These are phyloP conservation scores for Hippotragus niger DNA, from an alignment of 2,113 vertebrate species.

Conservation along the genomic window DNA sequence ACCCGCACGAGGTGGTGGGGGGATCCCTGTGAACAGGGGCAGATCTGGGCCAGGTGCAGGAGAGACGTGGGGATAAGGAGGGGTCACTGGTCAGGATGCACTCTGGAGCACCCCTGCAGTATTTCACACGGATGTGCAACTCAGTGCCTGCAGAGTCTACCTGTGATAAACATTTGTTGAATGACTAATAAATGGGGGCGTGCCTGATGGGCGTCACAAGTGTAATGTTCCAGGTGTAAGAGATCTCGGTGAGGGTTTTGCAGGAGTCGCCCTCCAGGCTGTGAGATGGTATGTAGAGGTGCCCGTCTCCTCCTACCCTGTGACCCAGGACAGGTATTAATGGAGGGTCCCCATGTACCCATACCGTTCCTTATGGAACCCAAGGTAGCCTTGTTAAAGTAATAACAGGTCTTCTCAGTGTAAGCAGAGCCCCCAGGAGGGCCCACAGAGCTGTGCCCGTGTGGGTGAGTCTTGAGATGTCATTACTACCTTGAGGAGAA, in stretches of 20 bases:
- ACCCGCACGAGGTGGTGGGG: rapidly evolving
- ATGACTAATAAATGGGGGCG: not conserved
- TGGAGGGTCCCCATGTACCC: not conserved
- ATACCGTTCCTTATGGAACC: not conserved
- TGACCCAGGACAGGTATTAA: rapidly evolving
- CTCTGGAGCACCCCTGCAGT: not conserved
- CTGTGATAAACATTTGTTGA: not conserved
- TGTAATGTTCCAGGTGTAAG: not conserved
- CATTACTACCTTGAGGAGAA: not conserved
- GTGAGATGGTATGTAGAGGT: not conserved
- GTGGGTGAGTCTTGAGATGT: not conserved
- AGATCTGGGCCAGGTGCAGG: not conserved
- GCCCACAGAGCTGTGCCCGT: rapidly evolving
- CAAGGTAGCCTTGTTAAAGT: not conserved
- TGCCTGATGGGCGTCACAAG: not conserved
- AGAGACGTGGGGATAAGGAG: not conserved
- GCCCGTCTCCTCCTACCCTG: not conserved
- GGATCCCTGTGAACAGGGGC: rapidly evolving
- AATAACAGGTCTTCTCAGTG: rapidly evolving
- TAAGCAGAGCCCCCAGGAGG: not conserved
- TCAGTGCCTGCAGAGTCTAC: rapidly evolving
- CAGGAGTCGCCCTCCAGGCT: not conserved
- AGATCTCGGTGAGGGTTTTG: not conserved
- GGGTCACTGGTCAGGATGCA: too few species aligned
- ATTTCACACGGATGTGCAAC: rapidly evolving